These are phyloP conservation scores for Magallana ariakensis DNA, from an alignment of 1,140 invertebrate genomes.

Conservation along the genomic window DNA sequence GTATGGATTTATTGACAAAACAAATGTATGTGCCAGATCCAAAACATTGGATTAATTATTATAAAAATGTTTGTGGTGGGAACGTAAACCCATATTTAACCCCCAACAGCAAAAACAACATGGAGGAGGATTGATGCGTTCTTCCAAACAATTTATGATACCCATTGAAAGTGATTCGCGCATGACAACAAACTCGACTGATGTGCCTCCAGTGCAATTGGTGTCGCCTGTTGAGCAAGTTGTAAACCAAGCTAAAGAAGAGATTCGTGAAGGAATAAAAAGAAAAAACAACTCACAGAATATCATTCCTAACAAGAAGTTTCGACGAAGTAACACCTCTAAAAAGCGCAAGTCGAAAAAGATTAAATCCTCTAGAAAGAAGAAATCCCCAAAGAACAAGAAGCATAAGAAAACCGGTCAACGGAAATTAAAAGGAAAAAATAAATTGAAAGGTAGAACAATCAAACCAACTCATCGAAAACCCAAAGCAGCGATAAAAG, in stretches of 20 bases:
- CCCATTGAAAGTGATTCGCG: slow-evolving; percentile 13
- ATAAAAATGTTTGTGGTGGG: slow-evolving; percentile 43
- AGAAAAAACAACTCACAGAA: slow-evolving; percentile 25
- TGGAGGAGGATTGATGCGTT: slow-evolving; percentile 46
- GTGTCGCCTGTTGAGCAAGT: slow-evolving; percentile 44
- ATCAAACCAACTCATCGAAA: not conserved
- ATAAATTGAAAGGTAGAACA: not conserved
- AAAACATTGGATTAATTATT: slow-evolving; percentile 49
- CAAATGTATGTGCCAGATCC: slow-evolving; percentile 49
- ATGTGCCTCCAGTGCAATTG: slow-evolving; percentile 30
- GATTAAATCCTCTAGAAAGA: not conserved
- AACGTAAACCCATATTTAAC: slow-evolving; percentile 32
- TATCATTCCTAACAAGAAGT: not conserved
- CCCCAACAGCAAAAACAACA: slow-evolving; percentile 32
- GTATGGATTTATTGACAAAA: slow-evolving; percentile 36
- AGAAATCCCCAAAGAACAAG: not conserved
- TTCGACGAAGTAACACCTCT: not conserved
- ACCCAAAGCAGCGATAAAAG: not conserved
- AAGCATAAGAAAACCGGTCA: not conserved
- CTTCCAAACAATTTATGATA: slow-evolving; percentile 46
- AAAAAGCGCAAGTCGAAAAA: not conserved
- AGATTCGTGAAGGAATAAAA: slow-evolving; percentile 42
- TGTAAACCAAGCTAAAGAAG: slow-evolving; percentile 44
- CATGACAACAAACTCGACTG: not conserved
- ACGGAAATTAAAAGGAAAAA: not conserved